Evolutionary conservation across 2,113 vertebrate genomes (phyloP).

Genomic region (Balaeniceps rex): DNA sequence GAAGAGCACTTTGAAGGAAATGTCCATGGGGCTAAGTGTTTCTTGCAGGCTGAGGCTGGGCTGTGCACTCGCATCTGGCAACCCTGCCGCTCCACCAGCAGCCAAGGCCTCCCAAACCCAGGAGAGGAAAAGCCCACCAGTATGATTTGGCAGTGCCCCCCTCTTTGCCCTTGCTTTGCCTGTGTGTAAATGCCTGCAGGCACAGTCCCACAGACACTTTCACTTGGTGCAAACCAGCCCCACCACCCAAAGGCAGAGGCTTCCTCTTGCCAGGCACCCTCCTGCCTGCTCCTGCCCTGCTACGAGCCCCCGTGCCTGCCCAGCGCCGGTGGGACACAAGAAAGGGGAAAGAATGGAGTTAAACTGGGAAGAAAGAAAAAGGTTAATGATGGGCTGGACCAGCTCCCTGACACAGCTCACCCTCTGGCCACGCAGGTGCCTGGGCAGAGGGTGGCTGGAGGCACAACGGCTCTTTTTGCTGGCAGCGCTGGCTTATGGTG

Average conservation of each 20-base stretch:
- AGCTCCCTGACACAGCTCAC: background rate
- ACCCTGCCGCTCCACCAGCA: background rate
- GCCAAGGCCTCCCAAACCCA: rapidly evolving
- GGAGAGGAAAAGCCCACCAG: background rate
- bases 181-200: background rate
- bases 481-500: background rate
- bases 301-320: background rate
- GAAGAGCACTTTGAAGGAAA: background rate
- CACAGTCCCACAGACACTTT: background rate
- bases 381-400: background rate
- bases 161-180: background rate
- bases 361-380: background rate
- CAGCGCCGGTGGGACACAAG: rapidly evolving
- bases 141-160: background rate
- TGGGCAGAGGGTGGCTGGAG: background rate
- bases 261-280: background rate
- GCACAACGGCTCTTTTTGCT: background rate
- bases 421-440: background rate
- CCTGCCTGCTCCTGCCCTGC: background rate
- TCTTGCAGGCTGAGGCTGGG: background rate
- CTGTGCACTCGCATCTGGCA: rapidly evolving
- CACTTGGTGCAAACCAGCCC: background rate
- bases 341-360: background rate
- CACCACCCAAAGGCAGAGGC: background rate
- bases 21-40: background rate